Evolutionary conservation across 1,140 invertebrate species (phyloP).

Genomic region (Drosophila asahinai): DNA sequence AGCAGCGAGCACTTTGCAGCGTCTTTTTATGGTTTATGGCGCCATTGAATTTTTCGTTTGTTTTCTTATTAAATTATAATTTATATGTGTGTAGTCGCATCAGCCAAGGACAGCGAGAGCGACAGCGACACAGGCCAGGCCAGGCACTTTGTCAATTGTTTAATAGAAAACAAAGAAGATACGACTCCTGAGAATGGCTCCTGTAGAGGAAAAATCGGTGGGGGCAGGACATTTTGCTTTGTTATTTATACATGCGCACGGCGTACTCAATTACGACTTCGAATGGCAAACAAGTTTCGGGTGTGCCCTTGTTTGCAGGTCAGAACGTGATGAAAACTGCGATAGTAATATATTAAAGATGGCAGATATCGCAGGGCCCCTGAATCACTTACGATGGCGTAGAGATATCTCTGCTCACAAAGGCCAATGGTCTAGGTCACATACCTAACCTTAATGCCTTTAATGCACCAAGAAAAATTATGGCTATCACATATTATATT

Average conservation of each 20-base stretch:
- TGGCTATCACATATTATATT: no score
- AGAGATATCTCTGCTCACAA: constrained; percentile 1
- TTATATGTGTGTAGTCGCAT: constrained; percentile 74
- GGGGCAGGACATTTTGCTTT: constrained; percentile 48
- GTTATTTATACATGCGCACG: constrained; percentile 67
- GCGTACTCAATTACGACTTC: constrained; percentile 54
- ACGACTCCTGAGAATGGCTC: constrained; percentile 6
- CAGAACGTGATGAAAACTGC: constrained; percentile 52
- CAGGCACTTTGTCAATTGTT: constrained; percentile 72
- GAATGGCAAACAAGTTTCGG: constrained; percentile 57
- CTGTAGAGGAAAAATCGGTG: not conserved
- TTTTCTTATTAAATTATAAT: constrained; percentile 84
- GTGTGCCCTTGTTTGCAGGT: constrained; percentile 38
- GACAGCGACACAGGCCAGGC: constrained; percentile 28
- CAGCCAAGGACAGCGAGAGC: constrained; percentile 32
- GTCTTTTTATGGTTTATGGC: constrained; percentile 81
- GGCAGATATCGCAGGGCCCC: constrained; percentile 24
- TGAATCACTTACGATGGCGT: constrained; percentile 17
- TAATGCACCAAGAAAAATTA: not conserved
- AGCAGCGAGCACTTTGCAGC: constrained; percentile 72
- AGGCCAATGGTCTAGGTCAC: constrained; percentile 15
- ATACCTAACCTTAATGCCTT: not conserved
- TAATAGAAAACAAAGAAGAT: constrained; percentile 68
- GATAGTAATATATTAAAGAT: constrained; percentile 55
- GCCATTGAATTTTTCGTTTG: constrained; percentile 83